These are phyloP conservation scores for Whitmania pigra DNA, from an alignment of 1,140 invertebrate species.

Conservation along the genomic window DNA sequence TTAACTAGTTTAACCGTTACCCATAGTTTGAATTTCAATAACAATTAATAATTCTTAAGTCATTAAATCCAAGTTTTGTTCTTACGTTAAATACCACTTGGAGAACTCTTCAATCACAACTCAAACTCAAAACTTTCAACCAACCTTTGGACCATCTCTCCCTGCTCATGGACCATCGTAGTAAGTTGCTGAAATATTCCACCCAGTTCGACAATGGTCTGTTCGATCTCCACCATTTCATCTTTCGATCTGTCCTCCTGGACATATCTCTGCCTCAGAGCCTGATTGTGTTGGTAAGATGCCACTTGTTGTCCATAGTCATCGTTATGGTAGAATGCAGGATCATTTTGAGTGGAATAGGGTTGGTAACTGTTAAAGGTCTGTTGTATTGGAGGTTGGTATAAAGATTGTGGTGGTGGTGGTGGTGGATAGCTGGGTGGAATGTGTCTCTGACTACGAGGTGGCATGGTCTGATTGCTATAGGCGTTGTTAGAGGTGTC, in stretches of 20 bases:
- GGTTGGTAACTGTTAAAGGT: neutral
- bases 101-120: no score
- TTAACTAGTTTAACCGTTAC: no score
- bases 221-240: conserved; percentile 97
- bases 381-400: neutral
- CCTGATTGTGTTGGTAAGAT: neutral
- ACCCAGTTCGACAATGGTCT: conserved; percentile 92
- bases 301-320: neutral
- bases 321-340: neutral
- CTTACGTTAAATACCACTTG: no score
- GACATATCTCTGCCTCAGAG: neutral
- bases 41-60: no score
- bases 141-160: conserved; percentile 88
- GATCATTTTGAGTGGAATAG: neutral
- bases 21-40: no score
- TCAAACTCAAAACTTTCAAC: neutral
- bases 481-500: no score
- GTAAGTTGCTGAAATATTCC: conserved; percentile 94
- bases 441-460: no score
- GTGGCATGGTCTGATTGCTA: no score
- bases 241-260: conserved; percentile 63
- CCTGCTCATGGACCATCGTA: conserved; percentile 97
- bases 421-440: neutral
- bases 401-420: neutral
- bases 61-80: no score